These are phyloP conservation scores for Drosophila setosimentum DNA, from an alignment of 2,888 invertebrate species.

Conservation along the genomic window DNA sequence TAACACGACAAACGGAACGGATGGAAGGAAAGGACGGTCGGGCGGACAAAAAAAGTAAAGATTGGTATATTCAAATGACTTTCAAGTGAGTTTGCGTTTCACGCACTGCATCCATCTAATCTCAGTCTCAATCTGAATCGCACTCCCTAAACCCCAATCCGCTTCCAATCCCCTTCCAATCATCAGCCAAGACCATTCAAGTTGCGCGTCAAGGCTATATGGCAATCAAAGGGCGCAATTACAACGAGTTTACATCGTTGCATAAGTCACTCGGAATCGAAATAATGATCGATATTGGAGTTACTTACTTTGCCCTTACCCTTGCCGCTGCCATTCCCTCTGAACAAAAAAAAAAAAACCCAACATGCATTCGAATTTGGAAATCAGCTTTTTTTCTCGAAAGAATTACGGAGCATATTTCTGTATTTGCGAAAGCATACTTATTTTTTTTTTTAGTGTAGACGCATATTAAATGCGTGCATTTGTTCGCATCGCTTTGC, in stretches of 20 bases:
- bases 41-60: not conserved
- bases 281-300: constrained; percentile 15
- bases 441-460: not conserved
- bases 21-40: too few species aligned
- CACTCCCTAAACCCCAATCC: constrained; percentile 3
- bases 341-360: not conserved
- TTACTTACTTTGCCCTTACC: constrained; percentile 2
- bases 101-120: constrained; percentile 5
- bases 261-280: constrained; percentile 40
- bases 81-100: too few species aligned
- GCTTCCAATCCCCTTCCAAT: constrained; percentile 12
- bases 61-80: constrained; percentile 27
- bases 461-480: not conserved
- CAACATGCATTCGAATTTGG: not conserved
- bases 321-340: not conserved
- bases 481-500: constrained; percentile 10
- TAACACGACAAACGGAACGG: not conserved
- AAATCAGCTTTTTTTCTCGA: not conserved
- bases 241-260: constrained; percentile 25
- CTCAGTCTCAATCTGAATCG: constrained; percentile 16
- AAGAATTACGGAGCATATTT: not conserved
- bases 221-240: constrained; percentile 43
- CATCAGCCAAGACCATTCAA: constrained; percentile 8
- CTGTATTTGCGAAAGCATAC: not conserved
- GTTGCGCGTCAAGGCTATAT: constrained; percentile 25